Percentiles rank a stretch among this genome's conserved stretches.
Conservation (phyloP, 2,888 invertebrate genomes). For the Mylabris sibirica region DNA sequence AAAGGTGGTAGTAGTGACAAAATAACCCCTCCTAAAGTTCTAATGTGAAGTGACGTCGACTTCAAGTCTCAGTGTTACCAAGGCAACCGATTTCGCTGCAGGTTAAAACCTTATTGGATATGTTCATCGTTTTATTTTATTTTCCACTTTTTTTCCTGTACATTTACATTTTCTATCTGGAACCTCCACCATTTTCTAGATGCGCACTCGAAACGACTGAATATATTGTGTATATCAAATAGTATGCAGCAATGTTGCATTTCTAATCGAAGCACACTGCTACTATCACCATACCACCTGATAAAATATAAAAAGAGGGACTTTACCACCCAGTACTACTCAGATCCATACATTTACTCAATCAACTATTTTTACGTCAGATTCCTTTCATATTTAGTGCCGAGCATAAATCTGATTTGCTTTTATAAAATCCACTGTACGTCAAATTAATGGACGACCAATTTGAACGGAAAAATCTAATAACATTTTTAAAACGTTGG, state of each 20-base stretch:
- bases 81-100: constrained; percentile 59
- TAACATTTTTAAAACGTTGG: constrained; percentile 37
- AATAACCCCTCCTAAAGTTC: constrained; percentile 44
- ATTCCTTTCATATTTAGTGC: constrained; percentile 33
- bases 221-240: constrained; percentile 47
- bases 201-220: constrained; percentile 47
- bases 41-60: constrained; percentile 57
- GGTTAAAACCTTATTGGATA: constrained; percentile 62
- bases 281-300: constrained; percentile 42
- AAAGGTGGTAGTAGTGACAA: constrained; percentile 19
- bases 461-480: constrained; percentile 41
- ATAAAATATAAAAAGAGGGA: constrained; percentile 18
- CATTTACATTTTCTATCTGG: constrained; percentile 59
- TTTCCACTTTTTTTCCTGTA: constrained; percentile 55
- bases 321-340: constrained; percentile 5
- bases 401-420: constrained; percentile 36
- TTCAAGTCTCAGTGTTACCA: constrained; percentile 53
- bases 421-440: constrained; percentile 39
- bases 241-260: constrained; percentile 36
- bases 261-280: constrained; percentile 32
- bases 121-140: constrained; percentile 61
- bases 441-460: constrained; percentile 42
- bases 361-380: constrained; percentile 42
- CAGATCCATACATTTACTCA: constrained; percentile 42
- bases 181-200: constrained; percentile 57